phyloP scores from a whole-genome alignment of 2,888 invertebrate genomes.

The Seira musarum region DNA sequence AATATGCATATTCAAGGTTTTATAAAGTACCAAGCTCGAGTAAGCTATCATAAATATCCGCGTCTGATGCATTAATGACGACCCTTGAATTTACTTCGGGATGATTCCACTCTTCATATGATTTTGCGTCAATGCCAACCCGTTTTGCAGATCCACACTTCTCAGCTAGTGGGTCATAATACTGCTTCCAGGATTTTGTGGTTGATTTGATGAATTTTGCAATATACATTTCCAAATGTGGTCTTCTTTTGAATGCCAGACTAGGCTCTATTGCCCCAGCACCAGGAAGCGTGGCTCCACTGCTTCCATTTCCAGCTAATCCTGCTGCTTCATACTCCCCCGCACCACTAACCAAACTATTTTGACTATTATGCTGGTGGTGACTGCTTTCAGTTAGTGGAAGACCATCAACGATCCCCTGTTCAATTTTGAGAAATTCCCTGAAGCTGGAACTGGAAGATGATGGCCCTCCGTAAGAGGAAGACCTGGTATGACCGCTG shows the following conservation, averaged over 20 bases:
- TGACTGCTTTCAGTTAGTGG: conserved; percentile 49
- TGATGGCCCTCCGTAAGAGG: conserved; percentile 64
- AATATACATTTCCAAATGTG: conserved; percentile 62
- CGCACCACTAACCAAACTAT: conserved; percentile 11
- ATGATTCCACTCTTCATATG: conserved; percentile 58
- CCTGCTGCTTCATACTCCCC: not conserved
- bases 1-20: conserved; percentile 13
- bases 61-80: conserved; percentile 38
- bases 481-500: conserved; percentile 62
- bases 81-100: conserved; percentile 56
- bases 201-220: conserved; percentile 63
- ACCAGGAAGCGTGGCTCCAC: conserved; percentile 17
- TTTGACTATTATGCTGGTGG: no score
- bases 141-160: conserved; percentile 38
- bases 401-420: conserved; percentile 64
- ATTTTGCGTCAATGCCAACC: conserved; percentile 61
- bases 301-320: conserved; percentile 23
- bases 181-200: conserved; percentile 48
- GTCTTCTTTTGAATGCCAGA: conserved; percentile 53
- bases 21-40: conserved; percentile 60
- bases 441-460: conserved; percentile 46
- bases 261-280: conserved; percentile 50
- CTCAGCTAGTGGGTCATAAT: conserved; percentile 35
- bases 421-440: conserved; percentile 61
- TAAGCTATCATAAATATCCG: conserved; percentile 60